Base-by-base conservation (phyloP, 2,113 vertebrate genomes). In the Elanoides forficatus region DNA sequence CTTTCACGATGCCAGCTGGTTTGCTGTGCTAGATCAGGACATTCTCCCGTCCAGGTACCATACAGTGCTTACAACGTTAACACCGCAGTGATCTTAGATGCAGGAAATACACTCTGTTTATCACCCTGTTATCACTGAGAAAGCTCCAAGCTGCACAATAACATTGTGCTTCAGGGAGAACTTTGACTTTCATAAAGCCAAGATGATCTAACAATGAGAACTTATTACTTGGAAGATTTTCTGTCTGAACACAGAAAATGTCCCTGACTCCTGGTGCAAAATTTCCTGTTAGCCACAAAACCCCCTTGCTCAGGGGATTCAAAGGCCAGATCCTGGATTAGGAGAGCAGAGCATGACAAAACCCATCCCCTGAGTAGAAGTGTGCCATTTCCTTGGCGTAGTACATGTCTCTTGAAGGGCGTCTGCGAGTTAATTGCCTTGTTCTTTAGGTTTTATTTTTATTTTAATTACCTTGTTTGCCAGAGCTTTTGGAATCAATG, bases 141-240 rank as follows among this genome's bases (percentile, higher is more conserved):
- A 80, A 70, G 58, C 62, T 75, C 78, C 25, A 62, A 59, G 60
- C 74, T 88, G 23, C 40, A 70, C 26, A 52, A 38, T 63, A 65
- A 80, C 52, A 16, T 76, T 70, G 42, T 80, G 53, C 42, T 75
- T 82, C 48, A 66, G 62, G 21, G 34, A 95, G 94, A 95, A 95
- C 97, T 97, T 97, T 96, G 96, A 82, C 87, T 94, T 96, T 93
- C 53, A 86, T 94, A 88, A 91, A 87, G 66, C 29, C 43, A 76
- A 62, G 42, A 40, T 88, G 70, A 79, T 70, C 10, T 86, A 91
- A 95, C 56, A 91, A 60, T 76, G 38, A 32, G 36, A 94, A 71
- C 91, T 62, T 80, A 75, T 86, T 88, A 65, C 59, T 88, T 71
- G 3, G 7, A 56, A 73, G 42, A 40, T 78, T 63, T 88, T 90